Evolutionary conservation across 2,113 vertebrate species (phyloP).

Genomic region (Sylvilagus bachmani): DNA sequence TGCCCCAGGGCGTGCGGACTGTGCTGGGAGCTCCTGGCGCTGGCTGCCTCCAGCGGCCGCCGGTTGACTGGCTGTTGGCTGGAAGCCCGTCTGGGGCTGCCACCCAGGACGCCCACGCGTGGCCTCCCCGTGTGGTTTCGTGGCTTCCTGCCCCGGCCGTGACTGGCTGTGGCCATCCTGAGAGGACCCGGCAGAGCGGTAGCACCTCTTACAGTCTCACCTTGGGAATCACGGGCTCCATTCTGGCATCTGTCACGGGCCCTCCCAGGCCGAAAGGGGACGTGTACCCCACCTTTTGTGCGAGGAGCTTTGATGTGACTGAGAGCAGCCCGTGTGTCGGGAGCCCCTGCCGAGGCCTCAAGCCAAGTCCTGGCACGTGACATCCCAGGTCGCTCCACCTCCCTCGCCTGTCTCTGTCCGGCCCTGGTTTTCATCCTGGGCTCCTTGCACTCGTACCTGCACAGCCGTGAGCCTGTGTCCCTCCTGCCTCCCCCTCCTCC

Average conservation of each 20-base stretch:
- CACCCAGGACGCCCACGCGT: fast-evolving
- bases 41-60: background rate
- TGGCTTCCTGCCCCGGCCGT: background rate
- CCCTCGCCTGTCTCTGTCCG: background rate
- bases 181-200: background rate
- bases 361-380: no score
- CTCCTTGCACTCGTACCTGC: background rate
- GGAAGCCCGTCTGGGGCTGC: background rate
- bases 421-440: fast-evolving
- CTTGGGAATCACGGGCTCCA: background rate
- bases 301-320: background rate
- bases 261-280: background rate
- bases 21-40: no score
- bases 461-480: fast-evolving
- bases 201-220: background rate
- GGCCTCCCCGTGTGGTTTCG: background rate
- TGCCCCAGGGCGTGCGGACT: no score
- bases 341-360: background rate
- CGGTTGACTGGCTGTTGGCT: background rate
- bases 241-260: background rate
- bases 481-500: background rate
- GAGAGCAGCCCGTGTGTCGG: background rate
- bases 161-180: background rate
- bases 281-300: background rate
- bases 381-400: no score